Evolutionary conservation across 1,140 invertebrate species (phyloP), one percentile per base, ranked within the genome.

Genomic region (Drosophila rufa): DNA sequence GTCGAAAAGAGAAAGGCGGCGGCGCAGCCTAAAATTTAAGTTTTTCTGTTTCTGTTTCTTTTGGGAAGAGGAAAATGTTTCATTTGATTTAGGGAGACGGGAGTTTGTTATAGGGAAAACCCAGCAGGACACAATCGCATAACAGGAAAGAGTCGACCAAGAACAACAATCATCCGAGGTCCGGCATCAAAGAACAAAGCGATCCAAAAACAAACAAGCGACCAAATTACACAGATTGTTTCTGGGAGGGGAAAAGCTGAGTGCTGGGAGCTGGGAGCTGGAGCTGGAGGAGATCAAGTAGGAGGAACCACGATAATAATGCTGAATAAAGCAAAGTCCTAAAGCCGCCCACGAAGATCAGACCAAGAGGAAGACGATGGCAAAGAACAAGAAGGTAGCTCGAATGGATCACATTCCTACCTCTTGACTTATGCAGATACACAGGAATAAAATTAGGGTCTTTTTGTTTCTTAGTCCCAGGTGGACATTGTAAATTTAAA

Each of bases 41-140:
- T 50, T 12, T 36, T 9, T 33, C 4, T 14, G 27, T 7, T 12
- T 38, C 25, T 38, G 27, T 7, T 12, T 38, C 25, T 38, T 11
- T 19, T 19, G n/a, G 6, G 42, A 4, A n/a, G 40, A 65, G 36
- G 59, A 59, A 56, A 36, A 80, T 55, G 47, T 79, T 80, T 56
- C 78, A 79, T 64, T 79, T 89, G 69, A 78, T 84, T 89, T 89
- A 40, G 80, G 60, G 60, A 66, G 74, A 64, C 80, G 61, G 56
- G 11, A 17, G 64, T 48, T 64, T 71, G 67, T 77, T 50, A 22
- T 9, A 47, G 27, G 48, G 6, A 43, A 66, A 53, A 25, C 60
- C 70, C 75, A 85, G 82, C 82, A 85, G 82, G 82, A 85, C 57
- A 75, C 84, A 75, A 64, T 65, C 59, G 75, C 40, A 86, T 87